These are phyloP conservation scores for Channallabes apus DNA, from an alignment of 2,797 vertebrate species.

Conservation along the genomic window DNA sequence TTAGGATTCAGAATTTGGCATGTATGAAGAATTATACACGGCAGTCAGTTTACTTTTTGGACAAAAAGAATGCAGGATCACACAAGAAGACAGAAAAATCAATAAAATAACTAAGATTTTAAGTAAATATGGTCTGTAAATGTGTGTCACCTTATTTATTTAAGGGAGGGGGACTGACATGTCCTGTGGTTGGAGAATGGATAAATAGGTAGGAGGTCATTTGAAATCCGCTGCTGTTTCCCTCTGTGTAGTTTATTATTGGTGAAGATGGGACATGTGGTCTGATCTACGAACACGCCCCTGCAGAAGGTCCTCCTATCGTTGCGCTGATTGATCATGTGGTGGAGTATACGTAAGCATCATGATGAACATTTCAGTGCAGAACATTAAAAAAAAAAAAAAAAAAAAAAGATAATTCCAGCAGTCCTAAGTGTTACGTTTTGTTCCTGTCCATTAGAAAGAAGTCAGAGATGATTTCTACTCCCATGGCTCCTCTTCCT, in stretches of 20 bases:
- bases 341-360: conserved; percentile 88
- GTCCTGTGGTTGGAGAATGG: background rate
- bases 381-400: background rate
- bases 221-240: background rate
- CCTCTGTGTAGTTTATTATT: conserved; percentile 82
- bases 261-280: conserved; percentile 94
- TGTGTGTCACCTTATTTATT: background rate
- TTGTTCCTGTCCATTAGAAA: conserved; percentile 68
- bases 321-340: conserved; percentile 89
- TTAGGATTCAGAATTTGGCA: too few species aligned
- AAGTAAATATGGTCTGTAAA: too few species aligned
- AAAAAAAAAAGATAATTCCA: background rate
- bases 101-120: too few species aligned
- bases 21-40: too few species aligned
- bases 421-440: background rate
- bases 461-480: conserved; percentile 70
- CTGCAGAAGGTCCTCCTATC: conserved; percentile 91
- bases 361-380: background rate
- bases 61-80: too few species aligned
- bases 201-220: background rate
- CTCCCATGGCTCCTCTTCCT: conserved; percentile 74
- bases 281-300: conserved; percentile 89
- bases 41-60: too few species aligned
- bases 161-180: background rate
- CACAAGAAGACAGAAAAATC: too few species aligned